Conservation (phyloP, 2,113 vertebrate genomes). For the Petrocephalus zakoni region DNA sequence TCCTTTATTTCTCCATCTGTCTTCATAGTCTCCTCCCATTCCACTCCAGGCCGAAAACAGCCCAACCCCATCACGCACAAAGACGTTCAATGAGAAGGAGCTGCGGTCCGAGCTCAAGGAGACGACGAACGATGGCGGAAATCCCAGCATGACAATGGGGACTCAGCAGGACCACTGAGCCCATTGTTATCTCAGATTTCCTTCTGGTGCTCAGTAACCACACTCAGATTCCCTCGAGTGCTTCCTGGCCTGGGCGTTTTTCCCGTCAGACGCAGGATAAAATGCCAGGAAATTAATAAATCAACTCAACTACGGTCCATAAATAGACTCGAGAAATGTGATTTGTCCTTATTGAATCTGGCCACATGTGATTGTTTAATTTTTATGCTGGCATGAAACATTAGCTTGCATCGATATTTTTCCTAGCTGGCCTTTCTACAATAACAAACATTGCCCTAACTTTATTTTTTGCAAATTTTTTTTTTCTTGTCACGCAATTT, state of each 20-base stretch:
- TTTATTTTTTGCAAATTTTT: not conserved
- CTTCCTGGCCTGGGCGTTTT: not conserved
- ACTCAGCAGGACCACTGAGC: not conserved
- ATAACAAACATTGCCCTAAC: not conserved
- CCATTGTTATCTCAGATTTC: not conserved
- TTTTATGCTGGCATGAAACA: conserved; percentile 11
- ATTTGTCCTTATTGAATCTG: conserved; percentile 27
- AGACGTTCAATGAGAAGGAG: not conserved
- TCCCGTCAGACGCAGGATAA: not conserved
- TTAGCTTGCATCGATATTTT: not conserved
- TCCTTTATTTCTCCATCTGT: not conserved
- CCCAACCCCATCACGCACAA: not conserved
- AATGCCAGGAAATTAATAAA: conserved; percentile 29
- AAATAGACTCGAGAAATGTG: conserved; percentile 23
- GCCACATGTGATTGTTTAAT: conserved; percentile 18
- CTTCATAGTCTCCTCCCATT: not conserved
- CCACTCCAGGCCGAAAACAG: not conserved
- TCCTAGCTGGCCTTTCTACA: not conserved
- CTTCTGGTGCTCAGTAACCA: not conserved
- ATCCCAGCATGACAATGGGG: not conserved
- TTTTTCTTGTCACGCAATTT: not conserved
- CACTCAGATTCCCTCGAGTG: not conserved
- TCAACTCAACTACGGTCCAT: conserved; percentile 11
- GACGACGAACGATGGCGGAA: not conserved
- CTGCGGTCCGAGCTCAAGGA: not conserved